Percentiles rank a stretch among this genome's conserved stretches.
These are phyloP conservation scores for Ceratothoa steindachneri DNA, from an alignment of 2,888 invertebrate genomes.

Conservation along the genomic window DNA sequence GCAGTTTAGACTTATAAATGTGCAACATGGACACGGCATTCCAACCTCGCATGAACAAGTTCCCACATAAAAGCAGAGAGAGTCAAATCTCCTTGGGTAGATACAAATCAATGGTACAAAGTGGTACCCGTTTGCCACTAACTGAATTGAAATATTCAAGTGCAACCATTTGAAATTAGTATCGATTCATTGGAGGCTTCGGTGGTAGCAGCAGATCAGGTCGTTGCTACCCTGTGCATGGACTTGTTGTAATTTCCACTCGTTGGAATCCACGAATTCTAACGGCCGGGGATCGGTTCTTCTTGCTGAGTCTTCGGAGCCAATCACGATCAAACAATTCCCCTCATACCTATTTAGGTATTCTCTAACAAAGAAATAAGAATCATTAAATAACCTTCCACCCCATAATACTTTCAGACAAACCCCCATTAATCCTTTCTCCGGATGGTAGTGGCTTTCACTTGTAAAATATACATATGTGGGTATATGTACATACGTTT, in stretches of 20 bases:
- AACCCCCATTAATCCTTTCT: neutral
- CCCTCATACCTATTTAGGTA: slow-evolving; percentile 27
- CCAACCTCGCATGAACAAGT: no score
- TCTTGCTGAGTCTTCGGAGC: slow-evolving; percentile 12
- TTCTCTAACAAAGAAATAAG: neutral
- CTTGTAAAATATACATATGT: slow-evolving; percentile 5
- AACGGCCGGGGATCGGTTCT: slow-evolving; percentile 29
- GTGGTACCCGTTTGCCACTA: no score
- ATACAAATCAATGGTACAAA: no score
- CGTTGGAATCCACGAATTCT: slow-evolving; percentile 8
- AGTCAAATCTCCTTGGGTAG: no score
- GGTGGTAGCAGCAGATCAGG: slow-evolving; percentile 6
- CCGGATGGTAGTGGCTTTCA: no score
- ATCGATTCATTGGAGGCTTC: no score
- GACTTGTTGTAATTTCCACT: slow-evolving; percentile 6
- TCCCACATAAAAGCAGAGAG: no score
- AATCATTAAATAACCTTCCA: no score
- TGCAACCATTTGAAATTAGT: no score
- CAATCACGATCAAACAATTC: slow-evolving; percentile 30
- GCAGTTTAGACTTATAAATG: no score
- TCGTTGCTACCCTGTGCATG: neutral
- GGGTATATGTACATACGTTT: neutral
- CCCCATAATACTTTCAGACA: neutral
- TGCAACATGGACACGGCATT: no score
- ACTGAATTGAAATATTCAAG: no score